Base-by-base conservation (phyloP, 2,113 vertebrate species). In the Colossoma macropomum region DNA sequence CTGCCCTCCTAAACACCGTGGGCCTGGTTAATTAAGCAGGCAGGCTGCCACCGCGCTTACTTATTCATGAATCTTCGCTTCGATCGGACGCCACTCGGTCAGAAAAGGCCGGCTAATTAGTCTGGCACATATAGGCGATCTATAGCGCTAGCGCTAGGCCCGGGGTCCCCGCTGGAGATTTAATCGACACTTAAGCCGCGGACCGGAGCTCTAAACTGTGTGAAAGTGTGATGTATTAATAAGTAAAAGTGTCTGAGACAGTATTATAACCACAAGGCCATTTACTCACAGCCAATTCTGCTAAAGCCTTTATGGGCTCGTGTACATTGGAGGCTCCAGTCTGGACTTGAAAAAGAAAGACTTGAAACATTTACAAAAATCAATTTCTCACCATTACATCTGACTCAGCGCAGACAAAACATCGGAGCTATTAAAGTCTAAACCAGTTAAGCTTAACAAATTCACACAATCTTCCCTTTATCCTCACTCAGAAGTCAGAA, bases 41-140 rank as follows among this genome's bases (percentile, higher is more conserved):
- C 85, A 73, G 87, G 88, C 91, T 90, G 89, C 90, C 90, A 88
- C 90, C 77, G 85, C 88, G 86, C 89, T 94, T 91, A 93, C 92
- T 93, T 94, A 93, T 94, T 94, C 90, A 93, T 93, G 92, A 94
- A 92, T 91, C 89, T 89, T 90, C 82, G 84, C 90, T 92, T 93
- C 88, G 85, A 90, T 91, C 82, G 52, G 66, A 90, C 87, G 89
- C 89, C 87, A 85, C 91, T 93, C 84, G 87, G 88, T 88, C 86
- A 72, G 71, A 79, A 62, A 30, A 73, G 38, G 69, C 87, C 66
- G 87, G 70, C 88, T 92, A 93, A 94, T 93, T 94, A 93, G 90
- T 83, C 87, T 76, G 73, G 88, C 90, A 87, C 92, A 92, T 93
- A 93, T 91, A 90, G 88, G 81, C 52, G 85, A 94, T 91, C 92